Evolutionary conservation across 2,888 invertebrate species (phyloP).

Genomic region (Eupelmus urozonus): DNA sequence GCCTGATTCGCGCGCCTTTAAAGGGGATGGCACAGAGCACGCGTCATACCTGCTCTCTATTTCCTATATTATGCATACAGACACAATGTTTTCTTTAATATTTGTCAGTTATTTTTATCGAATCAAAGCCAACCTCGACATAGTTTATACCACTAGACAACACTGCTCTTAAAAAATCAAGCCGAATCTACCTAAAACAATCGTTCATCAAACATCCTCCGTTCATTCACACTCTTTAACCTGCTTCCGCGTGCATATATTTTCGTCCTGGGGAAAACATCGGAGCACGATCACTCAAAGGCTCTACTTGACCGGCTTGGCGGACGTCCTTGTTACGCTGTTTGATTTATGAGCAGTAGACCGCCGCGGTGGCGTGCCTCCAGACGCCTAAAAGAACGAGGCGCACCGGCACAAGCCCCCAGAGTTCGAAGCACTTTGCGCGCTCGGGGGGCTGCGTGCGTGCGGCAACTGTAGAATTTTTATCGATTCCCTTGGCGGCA

Average conservation of each 20-base stretch:
- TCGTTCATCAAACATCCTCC: not conserved
- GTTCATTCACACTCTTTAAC: not conserved
- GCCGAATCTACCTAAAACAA: not conserved
- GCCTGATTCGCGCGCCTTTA: slow-evolving; percentile 5
- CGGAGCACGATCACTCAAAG: slow-evolving; percentile 44
- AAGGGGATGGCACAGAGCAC: slow-evolving; percentile 1
- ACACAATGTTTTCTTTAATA: no score
- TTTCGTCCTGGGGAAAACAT: slow-evolving; percentile 33
- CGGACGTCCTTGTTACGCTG: slow-evolving; percentile 40
- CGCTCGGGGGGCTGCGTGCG: not conserved
- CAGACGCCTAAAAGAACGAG: not conserved
- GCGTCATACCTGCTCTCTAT: not conserved
- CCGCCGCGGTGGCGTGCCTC: not conserved
- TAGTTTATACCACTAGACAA: no score
- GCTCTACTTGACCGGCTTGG: slow-evolving; percentile 20
- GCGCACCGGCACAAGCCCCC: no score
- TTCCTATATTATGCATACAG: no score
- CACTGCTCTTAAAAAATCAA: no score
- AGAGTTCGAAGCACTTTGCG: slow-evolving; percentile 3
- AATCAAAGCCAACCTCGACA: no score
- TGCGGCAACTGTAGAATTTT: slow-evolving; percentile 19
- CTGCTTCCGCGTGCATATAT: slow-evolving; percentile 3
- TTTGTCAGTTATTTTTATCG: no score
- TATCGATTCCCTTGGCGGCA: slow-evolving; percentile 21
- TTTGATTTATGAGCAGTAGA: slow-evolving; percentile 46